Evolutionary conservation across 2,888 invertebrate genomes (phyloP).

Genomic region (Clanis bilineata): DNA sequence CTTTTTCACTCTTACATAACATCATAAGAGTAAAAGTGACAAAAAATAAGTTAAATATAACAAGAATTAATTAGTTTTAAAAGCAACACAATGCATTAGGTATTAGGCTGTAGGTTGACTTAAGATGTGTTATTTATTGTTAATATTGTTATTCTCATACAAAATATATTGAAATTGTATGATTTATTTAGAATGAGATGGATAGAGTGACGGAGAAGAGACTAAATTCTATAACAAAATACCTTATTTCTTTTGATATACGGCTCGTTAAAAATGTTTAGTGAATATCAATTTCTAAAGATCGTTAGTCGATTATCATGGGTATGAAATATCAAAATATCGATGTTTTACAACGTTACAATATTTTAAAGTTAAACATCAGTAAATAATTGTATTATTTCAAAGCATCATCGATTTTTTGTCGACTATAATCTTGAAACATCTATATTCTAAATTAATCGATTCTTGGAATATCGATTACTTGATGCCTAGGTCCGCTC

Average conservation of each 20-base stretch:
- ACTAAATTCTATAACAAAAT: not conserved
- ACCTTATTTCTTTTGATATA: not conserved
- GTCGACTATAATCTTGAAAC: too few relatives aligned
- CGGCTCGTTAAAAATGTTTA: too few relatives aligned
- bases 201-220: not conserved
- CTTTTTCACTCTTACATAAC: not conserved
- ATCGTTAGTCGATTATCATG: too few relatives aligned
- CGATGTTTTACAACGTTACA: too few relatives aligned
- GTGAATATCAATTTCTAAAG: too few relatives aligned
- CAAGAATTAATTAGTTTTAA: not conserved
- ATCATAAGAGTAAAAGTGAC: not conserved
- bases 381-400: too few relatives aligned
- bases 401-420: too few relatives aligned
- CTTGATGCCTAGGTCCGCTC: too few relatives aligned
- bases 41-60: not conserved
- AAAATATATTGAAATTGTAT: not conserved
- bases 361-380: too few relatives aligned
- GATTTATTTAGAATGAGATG: not conserved
- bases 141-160: slow-evolving; percentile 4
- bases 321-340: too few relatives aligned
- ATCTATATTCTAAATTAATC: too few relatives aligned
- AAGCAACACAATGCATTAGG: slow-evolving; percentile 7
- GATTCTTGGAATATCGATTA: too few relatives aligned
- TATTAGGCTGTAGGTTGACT: not conserved
- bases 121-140: slow-evolving; percentile 13